A percentile compares a stretch with the other conserved stretches of the same genome.
These are phyloP conservation scores for Perithous albicinctus DNA, from an alignment of 2,888 invertebrate species.

Conservation along the genomic window DNA sequence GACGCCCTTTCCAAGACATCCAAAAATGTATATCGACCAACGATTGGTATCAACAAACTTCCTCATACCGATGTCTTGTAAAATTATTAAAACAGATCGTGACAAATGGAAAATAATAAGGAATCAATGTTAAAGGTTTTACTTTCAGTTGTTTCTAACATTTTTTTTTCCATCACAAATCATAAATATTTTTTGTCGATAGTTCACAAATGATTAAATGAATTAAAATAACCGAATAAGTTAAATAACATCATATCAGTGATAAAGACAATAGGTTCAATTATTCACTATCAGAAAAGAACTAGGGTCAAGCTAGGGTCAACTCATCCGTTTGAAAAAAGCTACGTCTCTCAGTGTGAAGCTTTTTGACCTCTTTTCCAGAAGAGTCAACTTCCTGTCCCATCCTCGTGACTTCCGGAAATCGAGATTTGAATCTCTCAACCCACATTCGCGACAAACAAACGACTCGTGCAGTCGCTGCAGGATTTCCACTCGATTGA, in stretches of 20 bases:
- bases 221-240: not conserved
- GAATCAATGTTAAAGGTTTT: too few relatives aligned
- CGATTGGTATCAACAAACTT: too few relatives aligned
- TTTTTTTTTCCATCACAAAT: too few relatives aligned
- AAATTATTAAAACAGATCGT: too few relatives aligned
- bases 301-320: not conserved
- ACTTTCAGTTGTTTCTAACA: too few relatives aligned
- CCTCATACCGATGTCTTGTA: too few relatives aligned
- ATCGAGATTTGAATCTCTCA: conserved; percentile 44
- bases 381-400: conserved; percentile 37
- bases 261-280: not conserved
- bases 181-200: too few relatives aligned
- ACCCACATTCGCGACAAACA: conserved; percentile 47
- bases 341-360: conserved; percentile 16
- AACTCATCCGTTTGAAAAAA: not conserved
- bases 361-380: conserved; percentile 24
- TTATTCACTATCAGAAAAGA: not conserved
- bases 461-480: conserved; percentile 52
- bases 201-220: too few relatives aligned
- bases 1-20: too few relatives aligned
- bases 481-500: conserved; percentile 64
- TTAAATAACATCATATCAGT: too few relatives aligned
- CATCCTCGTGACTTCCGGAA: conserved; percentile 46
- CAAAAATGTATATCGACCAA: too few relatives aligned
- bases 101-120: too few relatives aligned